phyloP scores from a whole-genome alignment of 2,113 vertebrate species.

The Pristiophorus japonicus region DNA sequence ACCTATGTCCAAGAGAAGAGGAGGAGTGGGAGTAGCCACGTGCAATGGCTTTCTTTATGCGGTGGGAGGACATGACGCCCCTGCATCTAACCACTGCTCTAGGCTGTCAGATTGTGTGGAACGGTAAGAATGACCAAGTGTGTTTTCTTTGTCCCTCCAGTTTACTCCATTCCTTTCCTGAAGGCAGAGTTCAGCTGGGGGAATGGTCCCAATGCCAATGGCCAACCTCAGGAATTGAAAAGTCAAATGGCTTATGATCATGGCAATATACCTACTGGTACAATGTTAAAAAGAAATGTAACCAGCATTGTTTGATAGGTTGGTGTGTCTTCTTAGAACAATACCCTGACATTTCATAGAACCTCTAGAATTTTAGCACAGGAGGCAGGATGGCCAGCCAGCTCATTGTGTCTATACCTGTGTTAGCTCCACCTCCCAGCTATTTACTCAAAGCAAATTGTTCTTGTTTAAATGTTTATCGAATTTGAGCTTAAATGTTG shows the following conservation, averaged over 20 bases:
- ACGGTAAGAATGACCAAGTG: conserved; percentile 57
- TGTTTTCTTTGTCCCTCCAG: neutral
- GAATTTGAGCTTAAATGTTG: neutral
- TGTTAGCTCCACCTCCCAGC: neutral
- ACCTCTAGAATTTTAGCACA: neutral
- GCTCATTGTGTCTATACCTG: neutral
- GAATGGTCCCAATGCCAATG: too few relatives aligned
- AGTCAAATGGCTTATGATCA: neutral
- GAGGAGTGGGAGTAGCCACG: conserved; percentile 81
- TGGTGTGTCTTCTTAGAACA: neutral
- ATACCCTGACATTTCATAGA: neutral
- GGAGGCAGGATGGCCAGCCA: neutral
- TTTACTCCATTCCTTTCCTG: neutral
- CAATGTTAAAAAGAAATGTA: neutral
- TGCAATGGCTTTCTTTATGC: conserved; percentile 88
- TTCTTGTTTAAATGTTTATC: neutral
- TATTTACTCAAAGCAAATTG: neutral
- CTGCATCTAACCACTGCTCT: conserved; percentile 88
- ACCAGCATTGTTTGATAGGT: neutral
- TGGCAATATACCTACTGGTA: neutral
- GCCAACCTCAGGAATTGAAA: neutral
- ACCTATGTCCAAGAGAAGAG: conserved; percentile 86
- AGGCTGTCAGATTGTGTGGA: conserved; percentile 87
- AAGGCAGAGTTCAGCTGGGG: neutral
- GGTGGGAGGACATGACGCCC: conserved; percentile 85